These are phyloP conservation scores for Cirrhinus molitorella DNA, from an alignment of 2,797 vertebrate genomes.

Conservation along the genomic window DNA sequence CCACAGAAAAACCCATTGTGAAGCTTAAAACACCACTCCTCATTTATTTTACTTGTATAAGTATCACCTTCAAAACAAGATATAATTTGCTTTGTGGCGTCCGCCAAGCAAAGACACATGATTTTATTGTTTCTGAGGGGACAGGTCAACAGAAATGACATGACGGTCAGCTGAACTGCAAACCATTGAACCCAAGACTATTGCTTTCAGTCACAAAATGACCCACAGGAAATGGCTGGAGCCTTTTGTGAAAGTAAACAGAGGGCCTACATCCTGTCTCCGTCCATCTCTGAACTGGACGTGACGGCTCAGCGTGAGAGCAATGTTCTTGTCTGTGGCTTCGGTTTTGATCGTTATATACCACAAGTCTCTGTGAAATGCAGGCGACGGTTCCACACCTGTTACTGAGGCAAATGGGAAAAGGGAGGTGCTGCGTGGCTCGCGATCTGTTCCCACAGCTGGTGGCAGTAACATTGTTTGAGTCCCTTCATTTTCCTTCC, in stretches of 20 bases:
- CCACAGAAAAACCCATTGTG: background rate
- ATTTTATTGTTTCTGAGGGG: constrained; percentile 13
- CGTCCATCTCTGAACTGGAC: constrained; percentile 46
- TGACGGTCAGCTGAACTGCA: constrained; percentile 34
- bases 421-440: constrained; percentile 44
- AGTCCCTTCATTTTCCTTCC: constrained; percentile 41
- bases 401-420: constrained; percentile 55
- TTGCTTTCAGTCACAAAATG: constrained; percentile 57
- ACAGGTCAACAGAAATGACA: constrained; percentile 25
- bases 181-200: constrained; percentile 55
- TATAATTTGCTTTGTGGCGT: constrained; percentile 29
- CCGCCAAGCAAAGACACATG: background rate
- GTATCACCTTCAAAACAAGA: constrained; percentile 34
- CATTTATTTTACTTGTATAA: constrained; percentile 6
- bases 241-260: constrained; percentile 59
- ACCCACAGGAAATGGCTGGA: constrained; percentile 65
- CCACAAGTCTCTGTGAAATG: constrained; percentile 50
- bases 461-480: constrained; percentile 61
- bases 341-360: constrained; percentile 47
- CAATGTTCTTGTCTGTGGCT: constrained; percentile 44
- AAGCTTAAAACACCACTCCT: constrained; percentile 16
- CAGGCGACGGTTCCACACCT: constrained; percentile 47
- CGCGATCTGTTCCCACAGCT: constrained; percentile 63
- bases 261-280: constrained; percentile 60
- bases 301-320: constrained; percentile 2